phyloP scores from a whole-genome alignment of 2,113 vertebrate species.

The rat (Rattus norvegicus) region DNA sequence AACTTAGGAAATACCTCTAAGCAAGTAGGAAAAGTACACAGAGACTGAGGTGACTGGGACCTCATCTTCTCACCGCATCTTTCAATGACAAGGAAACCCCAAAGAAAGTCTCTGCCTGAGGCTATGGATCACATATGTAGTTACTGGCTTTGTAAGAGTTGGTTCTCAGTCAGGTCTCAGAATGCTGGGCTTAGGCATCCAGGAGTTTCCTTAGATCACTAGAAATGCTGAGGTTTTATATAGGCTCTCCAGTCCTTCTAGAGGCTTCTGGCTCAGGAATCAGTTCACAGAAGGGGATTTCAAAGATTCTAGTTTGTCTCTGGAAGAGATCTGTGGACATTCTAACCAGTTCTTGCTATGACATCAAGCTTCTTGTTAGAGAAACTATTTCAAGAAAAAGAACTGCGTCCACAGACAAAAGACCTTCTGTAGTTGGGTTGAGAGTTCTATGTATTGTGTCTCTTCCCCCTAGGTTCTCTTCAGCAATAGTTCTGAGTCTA shows the following conservation, averaged over 20 bases:
- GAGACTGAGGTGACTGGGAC: background rate
- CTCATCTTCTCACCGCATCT: background rate
- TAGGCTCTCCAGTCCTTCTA: background rate
- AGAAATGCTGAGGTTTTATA: background rate
- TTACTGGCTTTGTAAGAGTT: background rate
- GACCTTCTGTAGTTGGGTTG: too few species aligned
- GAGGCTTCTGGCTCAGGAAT: background rate
- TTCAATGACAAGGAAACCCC: background rate
- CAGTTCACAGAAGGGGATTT: background rate
- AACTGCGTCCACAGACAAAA: background rate
- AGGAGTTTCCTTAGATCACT: background rate
- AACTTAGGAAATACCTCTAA: background rate
- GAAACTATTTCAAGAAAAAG: background rate
- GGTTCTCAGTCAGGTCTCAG: background rate
- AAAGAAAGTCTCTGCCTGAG: background rate
- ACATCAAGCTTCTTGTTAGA: background rate
- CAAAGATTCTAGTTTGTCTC: background rate
- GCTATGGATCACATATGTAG: background rate
- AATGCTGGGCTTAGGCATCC: background rate
- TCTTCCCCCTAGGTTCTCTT: background rate
- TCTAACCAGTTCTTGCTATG: background rate
- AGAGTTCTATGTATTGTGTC: background rate
- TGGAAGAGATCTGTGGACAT: background rate
- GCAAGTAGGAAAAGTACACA: background rate
- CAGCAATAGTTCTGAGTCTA: background rate